A percentile compares a stretch with the other conserved stretches of the same genome.
phyloP scores from a whole-genome alignment of 2,113 vertebrate genomes.

The Phyllopteryx taeniolatus region DNA sequence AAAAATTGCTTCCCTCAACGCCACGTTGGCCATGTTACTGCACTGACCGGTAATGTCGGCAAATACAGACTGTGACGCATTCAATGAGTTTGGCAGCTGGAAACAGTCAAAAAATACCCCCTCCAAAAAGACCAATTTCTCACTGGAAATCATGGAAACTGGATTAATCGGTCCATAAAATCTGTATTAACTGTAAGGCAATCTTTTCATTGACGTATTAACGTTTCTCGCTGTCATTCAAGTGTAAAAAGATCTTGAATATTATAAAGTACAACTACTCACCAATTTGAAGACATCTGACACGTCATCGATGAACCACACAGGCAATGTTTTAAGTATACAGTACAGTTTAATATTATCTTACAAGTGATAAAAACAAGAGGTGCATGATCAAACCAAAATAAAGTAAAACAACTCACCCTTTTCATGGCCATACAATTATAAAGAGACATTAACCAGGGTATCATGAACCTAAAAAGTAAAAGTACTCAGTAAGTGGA shows the following conservation, averaged over 20 bases:
- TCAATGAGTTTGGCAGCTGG: not conserved
- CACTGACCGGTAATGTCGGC: slow-evolving; percentile 48
- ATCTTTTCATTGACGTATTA: not conserved
- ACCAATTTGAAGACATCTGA: not conserved
- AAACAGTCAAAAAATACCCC: slow-evolving; percentile 11
- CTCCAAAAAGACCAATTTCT: not conserved
- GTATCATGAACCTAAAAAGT: not conserved
- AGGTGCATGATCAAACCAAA: not conserved
- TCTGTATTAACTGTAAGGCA: not conserved
- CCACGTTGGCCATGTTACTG: slow-evolving; percentile 18
- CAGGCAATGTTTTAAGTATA: not conserved
- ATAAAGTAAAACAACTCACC: not conserved
- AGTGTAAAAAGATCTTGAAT: not conserved
- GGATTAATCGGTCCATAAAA: not conserved
- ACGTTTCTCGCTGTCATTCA: not conserved
- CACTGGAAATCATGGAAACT: not conserved
- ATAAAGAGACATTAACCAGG: not conserved
- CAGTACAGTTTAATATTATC: no score
- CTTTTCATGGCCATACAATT: not conserved
- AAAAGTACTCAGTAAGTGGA: not conserved
- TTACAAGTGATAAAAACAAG: no score
- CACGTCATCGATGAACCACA: not conserved
- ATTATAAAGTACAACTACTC: not conserved
- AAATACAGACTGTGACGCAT: not conserved
- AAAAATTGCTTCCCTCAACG: slow-evolving; percentile 49